Conservation (phyloP, 2,888 invertebrate genomes). For the Cheilosia grossa region DNA sequence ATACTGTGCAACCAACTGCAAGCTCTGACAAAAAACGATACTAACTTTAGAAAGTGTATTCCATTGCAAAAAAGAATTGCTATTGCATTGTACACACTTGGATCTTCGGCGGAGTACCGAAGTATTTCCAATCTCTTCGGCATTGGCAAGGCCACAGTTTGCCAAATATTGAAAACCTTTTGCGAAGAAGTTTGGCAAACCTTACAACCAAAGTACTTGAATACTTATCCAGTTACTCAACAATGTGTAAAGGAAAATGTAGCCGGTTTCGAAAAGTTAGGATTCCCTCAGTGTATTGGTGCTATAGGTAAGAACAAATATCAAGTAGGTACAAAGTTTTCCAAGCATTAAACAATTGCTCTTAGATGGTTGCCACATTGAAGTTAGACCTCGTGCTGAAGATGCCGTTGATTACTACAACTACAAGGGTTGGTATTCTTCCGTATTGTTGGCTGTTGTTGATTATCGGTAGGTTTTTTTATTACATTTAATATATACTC, state of each 20-base stretch:
- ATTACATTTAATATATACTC: too few species aligned
- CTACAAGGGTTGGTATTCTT: too few species aligned
- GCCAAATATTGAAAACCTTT: constrained; percentile 14
- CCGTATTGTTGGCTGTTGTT: too few species aligned
- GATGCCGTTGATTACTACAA: too few species aligned
- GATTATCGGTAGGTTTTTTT: too few species aligned
- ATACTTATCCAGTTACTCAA: constrained; percentile 2
- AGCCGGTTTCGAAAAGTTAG: constrained; percentile 21
- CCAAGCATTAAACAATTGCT: not conserved
- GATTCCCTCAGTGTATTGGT: constrained; percentile 1
- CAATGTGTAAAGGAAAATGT: constrained; percentile 15
- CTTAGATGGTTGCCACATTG: not conserved
- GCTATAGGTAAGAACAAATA: too few species aligned
- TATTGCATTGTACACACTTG: constrained; percentile 12
- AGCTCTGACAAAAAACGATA: too few species aligned
- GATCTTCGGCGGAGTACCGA: constrained; percentile 29
- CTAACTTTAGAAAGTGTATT: constrained; percentile 25
- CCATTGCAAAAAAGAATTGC: constrained; percentile 15
- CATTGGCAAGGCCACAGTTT: constrained; percentile 8
- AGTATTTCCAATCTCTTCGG: constrained; percentile 25
- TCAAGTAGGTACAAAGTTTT: not conserved
- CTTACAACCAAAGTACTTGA: constrained; percentile 7
- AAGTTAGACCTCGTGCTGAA: too few species aligned
- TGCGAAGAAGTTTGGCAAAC: constrained; percentile 19
- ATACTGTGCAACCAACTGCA: constrained; percentile 13